A percentile compares a stretch with the other conserved stretches of the same genome.
phyloP scores from a whole-genome alignment of 2,797 vertebrate species.

The Sarcoramphus papa region DNA sequence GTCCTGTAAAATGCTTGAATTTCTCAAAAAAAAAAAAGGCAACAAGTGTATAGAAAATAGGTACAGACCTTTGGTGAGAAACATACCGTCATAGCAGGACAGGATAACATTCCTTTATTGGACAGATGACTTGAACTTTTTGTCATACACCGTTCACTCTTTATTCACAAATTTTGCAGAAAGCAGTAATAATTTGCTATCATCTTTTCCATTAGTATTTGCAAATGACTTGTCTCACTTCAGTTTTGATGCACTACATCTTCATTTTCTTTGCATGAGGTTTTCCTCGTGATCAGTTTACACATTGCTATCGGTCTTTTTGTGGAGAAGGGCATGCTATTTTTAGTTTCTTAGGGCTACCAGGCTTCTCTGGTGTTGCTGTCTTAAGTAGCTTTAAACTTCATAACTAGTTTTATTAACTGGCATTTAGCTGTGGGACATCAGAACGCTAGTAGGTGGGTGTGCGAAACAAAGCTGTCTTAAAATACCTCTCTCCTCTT shows the following conservation, averaged over 20 bases:
- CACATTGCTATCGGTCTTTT: not conserved
- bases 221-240: not conserved
- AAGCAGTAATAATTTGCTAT: not conserved
- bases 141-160: not conserved
- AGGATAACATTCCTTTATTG: rapidly evolving
- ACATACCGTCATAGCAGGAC: not conserved
- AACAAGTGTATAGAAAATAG: not conserved
- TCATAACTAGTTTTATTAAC: not conserved
- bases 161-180: not conserved
- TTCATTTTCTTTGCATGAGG: not conserved
- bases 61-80: not conserved
- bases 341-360: conserved; percentile 30
- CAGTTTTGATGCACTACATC: not conserved
- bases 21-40: not conserved
- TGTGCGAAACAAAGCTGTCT: not conserved
- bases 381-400: not conserved
- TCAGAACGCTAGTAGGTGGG: not conserved
- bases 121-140: not conserved
- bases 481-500: conserved; percentile 12
- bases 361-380: not conserved
- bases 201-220: not conserved
- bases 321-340: conserved; percentile 47
- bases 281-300: conserved; percentile 29
- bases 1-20: not conserved
- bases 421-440: not conserved